Base-by-base conservation (phyloP, 1,140 invertebrate species). In the Listronotus bonariensis region DNA sequence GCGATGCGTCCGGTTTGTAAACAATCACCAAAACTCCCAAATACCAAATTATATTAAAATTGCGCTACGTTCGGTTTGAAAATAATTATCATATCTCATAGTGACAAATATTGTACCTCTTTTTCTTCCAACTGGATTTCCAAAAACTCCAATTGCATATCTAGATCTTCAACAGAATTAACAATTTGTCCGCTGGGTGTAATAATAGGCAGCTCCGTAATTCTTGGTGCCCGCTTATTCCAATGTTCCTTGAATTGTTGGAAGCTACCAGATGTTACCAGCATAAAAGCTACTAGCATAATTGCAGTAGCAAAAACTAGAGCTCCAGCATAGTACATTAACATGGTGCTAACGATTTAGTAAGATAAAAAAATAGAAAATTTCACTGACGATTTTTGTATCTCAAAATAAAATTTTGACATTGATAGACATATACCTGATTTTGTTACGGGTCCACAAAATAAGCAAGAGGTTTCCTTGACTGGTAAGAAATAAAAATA, bases 81-180 rank as follows among this genome's bases (percentile, higher is more conserved):
- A 26, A 26, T 3, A 26, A 26, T 26, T 26, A 26, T 5, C 2
- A 26, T n/a, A n/a, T n/a, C n/a, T n/a, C n/a, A n/a, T n/a, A n/a
- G n/a, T n/a, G n/a, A 12, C 31, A n/a, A n/a, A n/a, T 17, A 46
- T 32, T 54, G 40, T 38, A 70, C 66, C 49, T 72, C 62, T 53
- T 73, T 76, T 14, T 74, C 72, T 34, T 72, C 65, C 10, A 76
- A 41, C 38, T 72, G 68, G 31, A 53, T 66, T 43, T 72, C 65
- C 40, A 74, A 38, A 36, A 71, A 60, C 3, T 73, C 69, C 55
- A 76, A 40, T 26, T 74, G 70, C 20, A 70, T 63, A 32, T 74
- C 73, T 54, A 76, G 40, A 38, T 74, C 72, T 52, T 71, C 70
- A 6, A 67, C 66, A 32, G 68, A 65, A 15, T 68, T 65, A 10